Evolutionary conservation across 2,113 vertebrate genomes (phyloP).

Genomic region (Pseudopipra pipra): DNA sequence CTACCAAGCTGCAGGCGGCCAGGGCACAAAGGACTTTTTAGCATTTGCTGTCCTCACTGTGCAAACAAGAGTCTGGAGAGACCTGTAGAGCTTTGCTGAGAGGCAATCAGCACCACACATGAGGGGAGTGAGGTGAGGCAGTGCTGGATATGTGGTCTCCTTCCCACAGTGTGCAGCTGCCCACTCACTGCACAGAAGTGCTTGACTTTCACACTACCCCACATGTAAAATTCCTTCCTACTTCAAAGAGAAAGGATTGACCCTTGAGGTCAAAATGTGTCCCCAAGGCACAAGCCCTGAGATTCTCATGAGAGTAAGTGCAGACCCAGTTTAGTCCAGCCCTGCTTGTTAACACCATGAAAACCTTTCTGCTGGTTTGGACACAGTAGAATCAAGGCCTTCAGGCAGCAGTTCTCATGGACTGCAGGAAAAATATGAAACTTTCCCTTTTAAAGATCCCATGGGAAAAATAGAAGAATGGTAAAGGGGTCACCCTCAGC

Average conservation of each 20-base stretch:
- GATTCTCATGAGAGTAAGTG: background rate
- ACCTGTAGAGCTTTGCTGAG: background rate
- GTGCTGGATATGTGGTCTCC: background rate
- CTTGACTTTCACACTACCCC: background rate
- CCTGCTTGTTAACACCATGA: background rate
- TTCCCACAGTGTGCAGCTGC: slow-evolving; percentile 4
- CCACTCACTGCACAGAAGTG: background rate
- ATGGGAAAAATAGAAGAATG: slow-evolving; percentile 24
- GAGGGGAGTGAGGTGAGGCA: background rate
- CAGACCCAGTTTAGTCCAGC: background rate
- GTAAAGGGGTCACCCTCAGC: slow-evolving; percentile 22
- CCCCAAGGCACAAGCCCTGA: background rate
- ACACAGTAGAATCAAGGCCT: background rate
- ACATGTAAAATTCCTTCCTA: background rate
- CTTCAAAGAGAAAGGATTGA: slow-evolving; percentile 39
- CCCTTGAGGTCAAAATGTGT: slow-evolving; percentile 10
- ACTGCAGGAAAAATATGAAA: slow-evolving; percentile 12
- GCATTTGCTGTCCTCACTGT: background rate
- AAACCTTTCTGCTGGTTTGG: slow-evolving; percentile 17
- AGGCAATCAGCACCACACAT: background rate
- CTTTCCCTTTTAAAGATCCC: slow-evolving; percentile 18
- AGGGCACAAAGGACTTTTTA: background rate
- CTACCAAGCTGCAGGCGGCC: background rate
- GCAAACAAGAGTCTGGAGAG: background rate
- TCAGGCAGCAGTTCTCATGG: slow-evolving; percentile 11